Evolutionary conservation across 1,140 invertebrate species (phyloP).

Genomic region (Eubasilissa regina): DNA sequence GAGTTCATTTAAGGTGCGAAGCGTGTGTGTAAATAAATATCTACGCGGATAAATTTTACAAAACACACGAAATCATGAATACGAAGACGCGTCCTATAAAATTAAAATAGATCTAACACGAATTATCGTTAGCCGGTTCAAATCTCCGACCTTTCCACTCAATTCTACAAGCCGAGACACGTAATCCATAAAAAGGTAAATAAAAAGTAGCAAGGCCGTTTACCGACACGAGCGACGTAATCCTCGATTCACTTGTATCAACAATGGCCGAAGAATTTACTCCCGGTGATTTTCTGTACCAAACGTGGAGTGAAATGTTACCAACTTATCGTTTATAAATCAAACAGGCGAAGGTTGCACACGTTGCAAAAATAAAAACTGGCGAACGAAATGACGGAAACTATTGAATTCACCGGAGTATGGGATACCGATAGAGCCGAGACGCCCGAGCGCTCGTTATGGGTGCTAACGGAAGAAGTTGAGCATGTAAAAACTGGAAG

Average conservation of each 20-base stretch:
- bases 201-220: slow-evolving; percentile 21
- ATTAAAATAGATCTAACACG: too few species aligned
- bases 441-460: not conserved
- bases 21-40: too few species aligned
- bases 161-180: too few species aligned
- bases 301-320: not conserved
- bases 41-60: too few species aligned
- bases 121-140: too few species aligned
- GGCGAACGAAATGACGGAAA: not conserved
- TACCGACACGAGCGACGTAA: not conserved
- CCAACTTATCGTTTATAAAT: not conserved
- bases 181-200: slow-evolving; percentile 29
- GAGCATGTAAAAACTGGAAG: slow-evolving; percentile 9
- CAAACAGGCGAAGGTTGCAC: slow-evolving; percentile 29
- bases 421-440: not conserved
- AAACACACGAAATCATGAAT: too few species aligned
- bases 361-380: not conserved
- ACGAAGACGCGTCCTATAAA: too few species aligned
- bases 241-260: slow-evolving; percentile 6
- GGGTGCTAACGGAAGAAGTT: slow-evolving; percentile 3
- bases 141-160: too few species aligned
- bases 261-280: not conserved
- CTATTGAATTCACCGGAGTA: not conserved
- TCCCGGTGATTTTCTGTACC: not conserved
- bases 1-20: too few species aligned